These are phyloP conservation scores for Tortricodes alternella DNA, from an alignment of 2,888 invertebrate species.

Conservation along the genomic window DNA sequence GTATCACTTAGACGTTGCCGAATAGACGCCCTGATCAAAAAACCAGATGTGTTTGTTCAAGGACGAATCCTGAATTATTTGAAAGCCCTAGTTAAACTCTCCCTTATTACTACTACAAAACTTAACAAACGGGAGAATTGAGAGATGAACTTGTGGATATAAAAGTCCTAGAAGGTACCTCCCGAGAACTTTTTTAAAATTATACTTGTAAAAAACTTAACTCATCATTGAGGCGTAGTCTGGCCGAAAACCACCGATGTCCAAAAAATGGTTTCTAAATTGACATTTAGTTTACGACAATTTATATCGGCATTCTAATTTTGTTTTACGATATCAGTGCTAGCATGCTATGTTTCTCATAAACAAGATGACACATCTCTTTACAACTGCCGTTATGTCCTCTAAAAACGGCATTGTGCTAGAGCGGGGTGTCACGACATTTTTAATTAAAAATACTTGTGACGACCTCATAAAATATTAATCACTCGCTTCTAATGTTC, in stretches of 20 bases:
- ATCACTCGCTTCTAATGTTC: slow-evolving; percentile 16
- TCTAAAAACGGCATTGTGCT: not conserved
- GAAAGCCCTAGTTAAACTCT: too few relatives aligned
- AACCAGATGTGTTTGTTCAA: too few relatives aligned
- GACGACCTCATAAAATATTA: slow-evolving; percentile 24
- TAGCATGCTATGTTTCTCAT: not conserved
- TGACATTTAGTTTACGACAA: not conserved
- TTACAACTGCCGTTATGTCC: not conserved
- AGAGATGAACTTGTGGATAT: too few relatives aligned
- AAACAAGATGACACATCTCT: not conserved
- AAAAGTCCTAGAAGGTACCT: too few relatives aligned
- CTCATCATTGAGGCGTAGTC: too few relatives aligned
- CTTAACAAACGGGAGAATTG: too few relatives aligned
- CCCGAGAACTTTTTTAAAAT: too few relatives aligned
- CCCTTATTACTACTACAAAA: too few relatives aligned
- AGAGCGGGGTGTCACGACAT: slow-evolving; percentile 10
- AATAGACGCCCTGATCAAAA: too few relatives aligned
- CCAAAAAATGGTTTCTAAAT: not conserved
- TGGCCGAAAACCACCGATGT: not conserved
- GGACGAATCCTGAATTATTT: too few relatives aligned
- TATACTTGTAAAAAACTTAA: too few relatives aligned
- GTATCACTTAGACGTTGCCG: too few relatives aligned
- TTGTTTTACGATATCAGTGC: not conserved
- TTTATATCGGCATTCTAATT: not conserved
- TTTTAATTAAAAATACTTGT: slow-evolving; percentile 28